A percentile compares a stretch with the other conserved stretches of the same genome.
Conservation (phyloP, 2,888 invertebrate genomes). For the Pedicia rivosa region DNA sequence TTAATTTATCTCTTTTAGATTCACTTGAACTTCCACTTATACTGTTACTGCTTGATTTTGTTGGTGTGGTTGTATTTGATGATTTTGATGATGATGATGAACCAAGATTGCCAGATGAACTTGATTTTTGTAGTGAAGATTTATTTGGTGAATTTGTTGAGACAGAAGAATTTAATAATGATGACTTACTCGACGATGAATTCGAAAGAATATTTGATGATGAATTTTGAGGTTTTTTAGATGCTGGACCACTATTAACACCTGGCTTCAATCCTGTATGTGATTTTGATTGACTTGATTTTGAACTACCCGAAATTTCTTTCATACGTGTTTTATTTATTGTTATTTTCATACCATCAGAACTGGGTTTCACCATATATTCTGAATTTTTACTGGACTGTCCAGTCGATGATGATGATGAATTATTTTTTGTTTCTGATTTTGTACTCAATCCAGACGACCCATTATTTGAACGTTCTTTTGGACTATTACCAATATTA, state of each 20-base stretch:
- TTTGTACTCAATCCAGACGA: no score
- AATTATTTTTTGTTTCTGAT: not conserved
- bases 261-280: slow-evolving; percentile 75
- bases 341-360: slow-evolving; percentile 77
- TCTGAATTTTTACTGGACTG: slow-evolving; percentile 53
- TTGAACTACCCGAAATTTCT: slow-evolving; percentile 35
- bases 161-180: no score
- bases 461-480: no score
- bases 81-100: slow-evolving; percentile 16
- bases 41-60: slow-evolving; percentile 19
- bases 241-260: slow-evolving; percentile 73
- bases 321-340: slow-evolving; percentile 76
- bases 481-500: no score
- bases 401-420: not conserved
- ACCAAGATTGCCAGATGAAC: slow-evolving; percentile 26
- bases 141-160: slow-evolving; percentile 17
- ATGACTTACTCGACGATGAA: not conserved
- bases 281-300: slow-evolving; percentile 56
- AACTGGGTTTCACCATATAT: slow-evolving; percentile 77
- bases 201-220: not conserved
- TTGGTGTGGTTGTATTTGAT: slow-evolving; percentile 16
- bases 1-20: slow-evolving; percentile 15
- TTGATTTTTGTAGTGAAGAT: slow-evolving; percentile 27
- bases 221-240: slow-evolving; percentile 39
- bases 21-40: slow-evolving; percentile 15